Evolutionary conservation across 2,888 invertebrate genomes (phyloP), one percentile per base, ranked within the genome.

Genomic region (Andrena marginata): DNA sequence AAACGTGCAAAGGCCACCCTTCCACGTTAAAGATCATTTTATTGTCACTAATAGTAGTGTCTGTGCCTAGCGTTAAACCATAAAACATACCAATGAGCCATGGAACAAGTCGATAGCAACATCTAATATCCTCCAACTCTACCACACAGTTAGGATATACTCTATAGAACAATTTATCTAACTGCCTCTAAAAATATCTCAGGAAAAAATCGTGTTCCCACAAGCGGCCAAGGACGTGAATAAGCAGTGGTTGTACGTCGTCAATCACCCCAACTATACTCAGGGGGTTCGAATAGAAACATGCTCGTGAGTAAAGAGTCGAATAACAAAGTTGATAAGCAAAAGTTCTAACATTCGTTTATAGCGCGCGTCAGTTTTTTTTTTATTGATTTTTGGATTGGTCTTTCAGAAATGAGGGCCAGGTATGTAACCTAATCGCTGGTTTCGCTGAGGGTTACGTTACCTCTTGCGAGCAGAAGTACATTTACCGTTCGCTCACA

Each of bases 241-340:
- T 26, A 95, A 95, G 8, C 94, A 95, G 80, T 97, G 96, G 96
- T 94, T 96, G 89, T 95, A 95, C 72, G 95, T 97, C 29, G 94
- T 97, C 0, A 97, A 97, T 90, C 95, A 95, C 16, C 95, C 95
- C 0, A 93, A 95, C 0, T 96, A 95, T 48, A 94, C 95, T 6
- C 97, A 98, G 93, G 96, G 96, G n/a, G 95, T 97, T 54, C 95
- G 96, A 31, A 95, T 97, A 1, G 97, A 97, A 93, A 60, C 49
- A n/a, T 86, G 86, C 83, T 1, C 0, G 86, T 86, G 48, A 74
- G 76, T 76, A 65, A 20, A 49, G 16, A 26, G 6, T 56, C n/a
- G n/a, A 16, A 10, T 26, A 33, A 0, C 1, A 42, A 42, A 42
- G 16, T 16, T 42, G 13, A 42, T 42, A 16, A 42, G 13, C 42